Evolutionary conservation across 2,888 invertebrate genomes (phyloP).

Genomic region (Dryadula phaetusa): DNA sequence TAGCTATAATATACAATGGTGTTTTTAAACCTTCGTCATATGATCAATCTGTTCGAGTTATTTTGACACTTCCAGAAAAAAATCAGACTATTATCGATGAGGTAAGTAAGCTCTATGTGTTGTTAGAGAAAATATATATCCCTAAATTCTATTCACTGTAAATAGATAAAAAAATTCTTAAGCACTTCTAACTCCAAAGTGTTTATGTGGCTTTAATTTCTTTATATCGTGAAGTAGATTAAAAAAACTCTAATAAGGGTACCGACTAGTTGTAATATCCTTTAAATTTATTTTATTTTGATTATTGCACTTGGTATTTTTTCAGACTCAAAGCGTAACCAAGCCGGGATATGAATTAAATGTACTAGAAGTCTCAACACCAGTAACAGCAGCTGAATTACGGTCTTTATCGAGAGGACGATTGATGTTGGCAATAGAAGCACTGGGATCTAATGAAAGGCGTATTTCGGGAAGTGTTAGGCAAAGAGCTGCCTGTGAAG

Average conservation of each 20-base stretch:
- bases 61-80: slow-evolving; percentile 88
- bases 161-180: too few species aligned
- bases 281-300: background rate
- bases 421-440: slow-evolving; percentile 88
- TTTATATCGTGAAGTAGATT: too few species aligned
- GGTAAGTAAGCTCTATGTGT: slow-evolving; percentile 63
- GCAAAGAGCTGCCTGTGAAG: slow-evolving; percentile 91
- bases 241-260: background rate
- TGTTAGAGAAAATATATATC: background rate
- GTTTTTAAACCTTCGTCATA: slow-evolving; percentile 87
- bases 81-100: slow-evolving; percentile 90
- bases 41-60: slow-evolving; percentile 88
- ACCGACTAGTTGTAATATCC: background rate
- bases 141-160: too few species aligned
- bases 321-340: slow-evolving; percentile 85
- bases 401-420: slow-evolving; percentile 91
- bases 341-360: slow-evolving; percentile 92
- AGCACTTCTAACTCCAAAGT: too few species aligned
- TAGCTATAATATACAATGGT: slow-evolving; percentile 93
- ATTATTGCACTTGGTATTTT: slow-evolving; percentile 40
- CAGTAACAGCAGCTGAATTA: slow-evolving; percentile 90
- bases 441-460: slow-evolving; percentile 86
- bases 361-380: slow-evolving; percentile 90
- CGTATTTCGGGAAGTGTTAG: slow-evolving; percentile 88
- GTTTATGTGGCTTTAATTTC: too few species aligned